Evolutionary conservation across 2,888 invertebrate genomes (phyloP).

Genomic region (Heteromyza rotundicornis): DNA sequence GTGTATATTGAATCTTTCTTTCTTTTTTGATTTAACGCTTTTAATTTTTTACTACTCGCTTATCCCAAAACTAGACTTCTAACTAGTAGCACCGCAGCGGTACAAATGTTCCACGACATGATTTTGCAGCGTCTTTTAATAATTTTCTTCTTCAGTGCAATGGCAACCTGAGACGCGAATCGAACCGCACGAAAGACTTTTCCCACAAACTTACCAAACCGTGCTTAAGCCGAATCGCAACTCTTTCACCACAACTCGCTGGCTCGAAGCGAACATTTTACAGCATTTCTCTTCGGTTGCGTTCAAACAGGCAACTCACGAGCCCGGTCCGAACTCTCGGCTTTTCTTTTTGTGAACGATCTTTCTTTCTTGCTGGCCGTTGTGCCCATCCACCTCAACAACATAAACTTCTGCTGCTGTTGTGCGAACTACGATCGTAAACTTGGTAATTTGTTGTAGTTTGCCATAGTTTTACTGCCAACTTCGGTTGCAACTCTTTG

Average conservation of each 20-base stretch:
- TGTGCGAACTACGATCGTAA: no score
- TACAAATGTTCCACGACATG: slow-evolving; percentile 62
- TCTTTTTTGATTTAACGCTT: background rate
- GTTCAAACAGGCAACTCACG: background rate
- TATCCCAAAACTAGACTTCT: slow-evolving; percentile 46
- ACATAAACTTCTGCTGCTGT: no score
- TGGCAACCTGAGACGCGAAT: slow-evolving; percentile 14
- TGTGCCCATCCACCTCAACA: no score
- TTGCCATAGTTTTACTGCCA: no score
- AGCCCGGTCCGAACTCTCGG: background rate
- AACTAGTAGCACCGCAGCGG: slow-evolving; percentile 58
- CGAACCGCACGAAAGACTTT: slow-evolving; percentile 13
- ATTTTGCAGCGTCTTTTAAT: slow-evolving; percentile 63
- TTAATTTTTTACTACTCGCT: background rate
- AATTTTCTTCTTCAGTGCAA: slow-evolving; percentile 50
- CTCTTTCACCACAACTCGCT: background rate
- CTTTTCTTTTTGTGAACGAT: no score
- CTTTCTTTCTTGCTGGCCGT: no score
- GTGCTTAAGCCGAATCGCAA: background rate
- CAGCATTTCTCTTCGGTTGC: background rate
- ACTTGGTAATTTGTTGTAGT: no score
- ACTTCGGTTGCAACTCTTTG: no score
- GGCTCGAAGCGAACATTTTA: background rate
- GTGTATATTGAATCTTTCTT: slow-evolving; percentile 3
- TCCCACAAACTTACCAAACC: slow-evolving; percentile 13